Evolutionary conservation across 1,140 invertebrate genomes (phyloP).

Genomic region (Propsilocerus akamusi): DNA sequence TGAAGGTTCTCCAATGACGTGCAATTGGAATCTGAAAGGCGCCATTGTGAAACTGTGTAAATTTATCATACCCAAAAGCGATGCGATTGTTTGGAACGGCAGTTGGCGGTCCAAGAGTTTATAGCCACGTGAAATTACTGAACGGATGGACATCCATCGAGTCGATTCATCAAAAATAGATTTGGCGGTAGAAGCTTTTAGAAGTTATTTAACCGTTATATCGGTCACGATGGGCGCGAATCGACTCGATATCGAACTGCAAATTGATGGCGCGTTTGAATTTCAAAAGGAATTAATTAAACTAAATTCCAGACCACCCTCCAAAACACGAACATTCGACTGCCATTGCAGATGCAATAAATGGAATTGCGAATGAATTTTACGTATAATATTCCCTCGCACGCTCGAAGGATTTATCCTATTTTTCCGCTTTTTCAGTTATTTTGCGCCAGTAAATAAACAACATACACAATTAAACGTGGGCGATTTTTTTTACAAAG

Average conservation of each 20-base stretch:
- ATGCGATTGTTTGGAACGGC: no score
- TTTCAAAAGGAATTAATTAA: not conserved
- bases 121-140: no score
- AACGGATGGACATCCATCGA: not conserved
- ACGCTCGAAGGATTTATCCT: not conserved
- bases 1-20: not conserved
- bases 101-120: no score
- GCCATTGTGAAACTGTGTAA: not conserved
- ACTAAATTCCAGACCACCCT: not conserved
- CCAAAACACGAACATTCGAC: no score
- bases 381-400: not conserved
- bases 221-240: not conserved
- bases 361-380: not conserved
- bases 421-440: not conserved
- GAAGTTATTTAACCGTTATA: not conserved
- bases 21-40: not conserved
- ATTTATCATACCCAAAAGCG: no score
- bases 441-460: not conserved
- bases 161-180: not conserved
- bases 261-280: not conserved
- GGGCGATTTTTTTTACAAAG: not conserved
- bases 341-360: no score
- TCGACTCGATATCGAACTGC: not conserved
- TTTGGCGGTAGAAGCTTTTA: not conserved
- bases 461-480: not conserved